Base-by-base conservation (phyloP, 2,888 invertebrate species). In the Erebia epiphron region DNA sequence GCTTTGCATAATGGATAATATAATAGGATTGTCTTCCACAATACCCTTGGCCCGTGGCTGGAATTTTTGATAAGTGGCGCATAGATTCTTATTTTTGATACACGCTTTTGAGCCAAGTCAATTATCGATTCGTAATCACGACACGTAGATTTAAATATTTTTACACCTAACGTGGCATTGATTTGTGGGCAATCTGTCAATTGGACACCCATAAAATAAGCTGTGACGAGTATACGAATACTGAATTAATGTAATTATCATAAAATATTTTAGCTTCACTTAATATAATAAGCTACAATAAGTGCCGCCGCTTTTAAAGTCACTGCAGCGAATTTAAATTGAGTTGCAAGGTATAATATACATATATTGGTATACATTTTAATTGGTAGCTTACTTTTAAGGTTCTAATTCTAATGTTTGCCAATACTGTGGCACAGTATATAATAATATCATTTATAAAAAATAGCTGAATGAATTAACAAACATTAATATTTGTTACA, bases 71-170 rank as follows among this genome's bases (percentile, higher is more conserved):
- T 74, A 41, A 56, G 41, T 52, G 46, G 57, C 62, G 35, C 21
- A 67, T 41, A 60, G 67, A 41, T 41, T 52, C 16, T 41, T 21
- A 49, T 58, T 64, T 67, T 60, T 67, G 60, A 41, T 35, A 52
- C 52, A 41, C 50, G 61, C 14, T 58, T 60, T 67, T 67, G 57
- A 49, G 41, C 18, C 52, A 49, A 67, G 62, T 61, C 67, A 73
- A 75, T 71, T 56, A 69, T 41, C 46, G 65, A 72, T 75, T 74
- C 61, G 60, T 58, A 77, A 70, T 63, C 77, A 49, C 7, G 68
- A 69, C 76, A 76, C 77, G 77, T 77, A 67, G 26, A 61, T 50
- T 41, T 41, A 57, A 70, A 67, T 73, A 70, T 69, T 64, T 70
- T 67, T 73, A 54, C 68, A 65, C 65, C 71, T 68, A 73, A 73